Evolutionary conservation across 2,113 vertebrate species (phyloP).

Genomic region (Collichthys lucidus): DNA sequence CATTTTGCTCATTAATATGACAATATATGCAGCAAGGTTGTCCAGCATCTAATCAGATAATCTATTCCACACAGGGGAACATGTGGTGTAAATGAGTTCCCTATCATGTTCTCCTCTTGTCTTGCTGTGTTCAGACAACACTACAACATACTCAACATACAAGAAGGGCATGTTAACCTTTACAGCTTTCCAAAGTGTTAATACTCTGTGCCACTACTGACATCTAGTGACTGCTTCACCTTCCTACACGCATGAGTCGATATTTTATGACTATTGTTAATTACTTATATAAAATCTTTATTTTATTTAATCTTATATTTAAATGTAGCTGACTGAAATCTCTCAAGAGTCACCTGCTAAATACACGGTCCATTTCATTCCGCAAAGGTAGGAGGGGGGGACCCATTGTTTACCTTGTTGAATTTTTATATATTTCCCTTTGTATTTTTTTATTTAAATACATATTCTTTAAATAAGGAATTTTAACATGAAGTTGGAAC

Average conservation of each 20-base stretch:
- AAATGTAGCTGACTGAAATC: background rate
- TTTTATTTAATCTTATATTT: background rate
- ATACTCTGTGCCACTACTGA: slow-evolving; percentile 23
- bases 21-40: slow-evolving; percentile 28
- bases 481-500: fast-evolving
- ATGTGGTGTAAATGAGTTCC: slow-evolving; percentile 9
- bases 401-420: no score
- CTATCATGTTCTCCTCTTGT: background rate
- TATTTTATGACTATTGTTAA: background rate
- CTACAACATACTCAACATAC: background rate
- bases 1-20: slow-evolving; percentile 21
- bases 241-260: background rate
- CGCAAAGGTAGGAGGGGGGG: background rate
- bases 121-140: slow-evolving; percentile 3
- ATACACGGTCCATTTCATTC: background rate
- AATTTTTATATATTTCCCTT: background rate
- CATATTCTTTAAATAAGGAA: background rate
- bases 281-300: background rate
- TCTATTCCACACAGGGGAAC: slow-evolving; percentile 1
- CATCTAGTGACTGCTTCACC: slow-evolving; percentile 51
- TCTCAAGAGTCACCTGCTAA: background rate
- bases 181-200: background rate
- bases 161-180: background rate
- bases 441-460: background rate
- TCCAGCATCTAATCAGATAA: slow-evolving; percentile 25